These are phyloP conservation scores for Paragorgia papillata DNA, from an alignment of 92 coral and sea anemone genomes.

Conservation along the genomic window DNA sequence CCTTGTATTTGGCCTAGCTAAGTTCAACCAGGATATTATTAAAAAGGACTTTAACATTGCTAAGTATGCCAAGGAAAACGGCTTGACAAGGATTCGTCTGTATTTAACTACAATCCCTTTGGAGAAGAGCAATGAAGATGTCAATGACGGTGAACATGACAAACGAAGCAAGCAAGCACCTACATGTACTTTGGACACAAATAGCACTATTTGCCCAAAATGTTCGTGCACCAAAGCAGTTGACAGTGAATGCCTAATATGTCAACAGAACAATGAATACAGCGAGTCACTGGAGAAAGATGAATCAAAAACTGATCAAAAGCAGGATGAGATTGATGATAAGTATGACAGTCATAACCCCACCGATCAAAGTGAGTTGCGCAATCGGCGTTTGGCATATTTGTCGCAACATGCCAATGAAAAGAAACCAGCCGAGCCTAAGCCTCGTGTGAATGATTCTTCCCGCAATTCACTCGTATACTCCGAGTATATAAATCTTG, in stretches of 20 bases:
- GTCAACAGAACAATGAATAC: slow-evolving; percentile 50
- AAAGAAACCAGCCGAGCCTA: not conserved
- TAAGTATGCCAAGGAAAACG: not conserved
- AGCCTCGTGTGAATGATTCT: not conserved
- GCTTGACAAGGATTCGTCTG: not conserved
- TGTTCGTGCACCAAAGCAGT: not conserved
- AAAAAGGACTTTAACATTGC: not conserved
- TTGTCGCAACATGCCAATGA: slow-evolving; percentile 9
- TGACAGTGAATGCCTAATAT: slow-evolving; percentile 21
- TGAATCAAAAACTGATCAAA: not conserved
- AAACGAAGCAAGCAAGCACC: not conserved
- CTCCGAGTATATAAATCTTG: not conserved
- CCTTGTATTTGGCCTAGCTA: not conserved
- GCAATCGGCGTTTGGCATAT: slow-evolving; percentile 43
- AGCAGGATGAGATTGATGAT: slow-evolving; percentile 5
- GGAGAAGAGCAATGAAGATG: not conserved
- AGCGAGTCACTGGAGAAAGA: slow-evolving; percentile 31
- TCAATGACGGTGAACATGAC: not conserved
- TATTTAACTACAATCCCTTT: not conserved
- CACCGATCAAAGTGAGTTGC: slow-evolving; percentile 26
- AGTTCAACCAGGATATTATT: not conserved
- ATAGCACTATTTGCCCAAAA: not conserved
- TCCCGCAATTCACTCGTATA: not conserved
- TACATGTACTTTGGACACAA: not conserved
- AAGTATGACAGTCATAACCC: not conserved